Conservation (phyloP, 2,113 vertebrate genomes). For the Bambusicola thoracicus region DNA sequence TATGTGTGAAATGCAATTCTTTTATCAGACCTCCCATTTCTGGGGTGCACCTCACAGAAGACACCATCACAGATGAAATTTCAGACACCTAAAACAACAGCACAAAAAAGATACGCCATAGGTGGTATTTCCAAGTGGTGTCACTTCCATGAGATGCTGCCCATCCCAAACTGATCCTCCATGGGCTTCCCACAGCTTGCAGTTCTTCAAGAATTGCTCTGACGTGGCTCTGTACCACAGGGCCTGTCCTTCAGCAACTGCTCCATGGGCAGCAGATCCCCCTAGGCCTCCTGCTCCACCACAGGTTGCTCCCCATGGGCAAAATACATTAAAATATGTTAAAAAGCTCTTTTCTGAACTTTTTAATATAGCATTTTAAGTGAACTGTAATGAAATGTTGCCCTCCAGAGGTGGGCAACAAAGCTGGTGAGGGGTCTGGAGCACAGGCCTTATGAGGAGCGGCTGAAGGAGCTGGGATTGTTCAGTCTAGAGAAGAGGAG, state of each 20-base stretch:
- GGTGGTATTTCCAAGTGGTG: background rate
- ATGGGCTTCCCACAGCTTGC: background rate
- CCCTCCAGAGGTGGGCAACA: too few species aligned
- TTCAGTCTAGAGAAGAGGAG: too few species aligned
- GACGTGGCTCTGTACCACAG: background rate
- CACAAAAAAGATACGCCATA: background rate
- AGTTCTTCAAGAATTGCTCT: background rate
- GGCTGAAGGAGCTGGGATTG: too few species aligned
- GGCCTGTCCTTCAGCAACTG: background rate
- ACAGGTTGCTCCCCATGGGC: background rate
- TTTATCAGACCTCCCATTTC: background rate
- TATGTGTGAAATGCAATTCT: background rate
- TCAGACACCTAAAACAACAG: background rate
- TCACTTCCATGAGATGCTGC: too few species aligned
- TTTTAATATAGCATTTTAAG: background rate
- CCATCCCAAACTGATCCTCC: background rate
- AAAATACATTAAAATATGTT: too few species aligned
- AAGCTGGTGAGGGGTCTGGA: too few species aligned
- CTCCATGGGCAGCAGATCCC: background rate
- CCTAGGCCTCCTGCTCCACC: background rate
- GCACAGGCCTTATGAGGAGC: too few species aligned
- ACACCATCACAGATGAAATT: background rate
- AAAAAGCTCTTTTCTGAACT: background rate
- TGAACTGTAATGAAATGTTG: background rate
- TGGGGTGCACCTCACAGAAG: background rate